These are phyloP conservation scores for Brachionichthys hirsutus DNA, from an alignment of 2,113 vertebrate species.

Conservation along the genomic window DNA sequence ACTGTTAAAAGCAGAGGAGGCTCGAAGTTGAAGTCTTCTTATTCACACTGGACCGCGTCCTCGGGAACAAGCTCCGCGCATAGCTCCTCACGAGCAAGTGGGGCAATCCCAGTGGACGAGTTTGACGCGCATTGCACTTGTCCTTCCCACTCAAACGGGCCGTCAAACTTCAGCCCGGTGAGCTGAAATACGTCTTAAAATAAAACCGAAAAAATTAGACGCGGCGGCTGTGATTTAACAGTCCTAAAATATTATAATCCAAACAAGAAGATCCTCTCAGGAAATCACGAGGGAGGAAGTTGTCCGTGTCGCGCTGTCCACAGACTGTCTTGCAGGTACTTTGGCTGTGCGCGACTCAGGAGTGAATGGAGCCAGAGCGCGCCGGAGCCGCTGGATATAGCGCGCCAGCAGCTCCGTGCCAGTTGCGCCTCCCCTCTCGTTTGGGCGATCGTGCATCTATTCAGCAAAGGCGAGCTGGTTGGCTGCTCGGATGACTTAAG, in stretches of 20 bases:
- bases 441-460: constrained; percentile 65
- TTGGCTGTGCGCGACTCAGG: constrained; percentile 50
- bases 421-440: constrained; percentile 78
- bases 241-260: constrained; percentile 62
- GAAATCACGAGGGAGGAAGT: constrained; percentile 42
- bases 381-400: constrained; percentile 68
- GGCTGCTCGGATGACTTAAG: constrained; percentile 70
- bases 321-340: constrained; percentile 59
- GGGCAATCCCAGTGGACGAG: constrained; percentile 77
- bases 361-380: constrained; percentile 70
- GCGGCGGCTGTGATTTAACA: constrained; percentile 9
- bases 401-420: constrained; percentile 56
- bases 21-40: constrained; percentile 44
- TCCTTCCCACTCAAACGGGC: constrained; percentile 44
- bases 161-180: constrained; percentile 35
- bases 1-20: constrained; percentile 19
- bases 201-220: not conserved
- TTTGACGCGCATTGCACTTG: constrained; percentile 65
- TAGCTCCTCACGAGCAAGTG: constrained; percentile 80
- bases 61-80: constrained; percentile 69
- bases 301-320: constrained; percentile 60
- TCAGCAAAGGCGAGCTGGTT: constrained; percentile 70
- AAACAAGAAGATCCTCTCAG: constrained; percentile 51
- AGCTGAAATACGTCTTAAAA: constrained; percentile 5
- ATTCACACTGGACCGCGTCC: constrained; percentile 59